Percentiles rank a stretch among this genome's conserved stretches.
phyloP scores from a whole-genome alignment of 2,888 invertebrate species.

The Dioctria linearis region DNA sequence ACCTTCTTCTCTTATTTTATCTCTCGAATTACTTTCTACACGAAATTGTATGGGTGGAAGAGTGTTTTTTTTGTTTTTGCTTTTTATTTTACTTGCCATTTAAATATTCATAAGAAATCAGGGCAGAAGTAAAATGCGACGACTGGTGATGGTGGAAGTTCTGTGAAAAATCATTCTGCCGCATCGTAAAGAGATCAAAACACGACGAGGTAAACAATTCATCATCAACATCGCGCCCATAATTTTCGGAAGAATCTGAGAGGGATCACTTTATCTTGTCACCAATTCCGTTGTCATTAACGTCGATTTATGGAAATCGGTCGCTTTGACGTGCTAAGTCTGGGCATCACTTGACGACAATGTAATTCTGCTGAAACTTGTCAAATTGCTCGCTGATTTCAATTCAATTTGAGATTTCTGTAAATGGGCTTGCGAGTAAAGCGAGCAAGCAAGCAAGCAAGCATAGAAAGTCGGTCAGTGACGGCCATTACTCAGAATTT shows the following conservation, averaged over 20 bases:
- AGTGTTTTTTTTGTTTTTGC: not conserved
- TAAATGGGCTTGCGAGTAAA: not conserved
- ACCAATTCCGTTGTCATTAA: conserved; percentile 26
- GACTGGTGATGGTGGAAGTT: too few relatives aligned
- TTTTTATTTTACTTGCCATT: not conserved
- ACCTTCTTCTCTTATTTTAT: not conserved
- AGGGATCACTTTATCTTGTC: conserved; percentile 28
- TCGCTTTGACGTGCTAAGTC: not conserved
- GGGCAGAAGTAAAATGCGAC: not conserved
- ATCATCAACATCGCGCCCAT: not conserved
- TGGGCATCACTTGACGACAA: conserved; percentile 26
- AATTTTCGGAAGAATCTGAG: not conserved
- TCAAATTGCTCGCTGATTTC: conserved; percentile 33
- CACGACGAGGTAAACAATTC: not conserved
- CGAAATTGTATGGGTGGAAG: not conserved
- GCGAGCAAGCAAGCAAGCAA: not conserved
- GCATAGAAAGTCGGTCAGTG: not conserved
- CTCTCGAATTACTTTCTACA: not conserved
- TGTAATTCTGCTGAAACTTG: conserved; percentile 25
- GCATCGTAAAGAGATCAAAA: too few relatives aligned
- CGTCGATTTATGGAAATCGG: conserved; percentile 49
- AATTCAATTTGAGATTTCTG: conserved; percentile 1
- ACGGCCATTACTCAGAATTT: conserved; percentile 55
- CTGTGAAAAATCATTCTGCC: too few relatives aligned
- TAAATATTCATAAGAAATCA: not conserved